Conservation (phyloP, 2,888 invertebrate species). For the Lingula anatina region DNA sequence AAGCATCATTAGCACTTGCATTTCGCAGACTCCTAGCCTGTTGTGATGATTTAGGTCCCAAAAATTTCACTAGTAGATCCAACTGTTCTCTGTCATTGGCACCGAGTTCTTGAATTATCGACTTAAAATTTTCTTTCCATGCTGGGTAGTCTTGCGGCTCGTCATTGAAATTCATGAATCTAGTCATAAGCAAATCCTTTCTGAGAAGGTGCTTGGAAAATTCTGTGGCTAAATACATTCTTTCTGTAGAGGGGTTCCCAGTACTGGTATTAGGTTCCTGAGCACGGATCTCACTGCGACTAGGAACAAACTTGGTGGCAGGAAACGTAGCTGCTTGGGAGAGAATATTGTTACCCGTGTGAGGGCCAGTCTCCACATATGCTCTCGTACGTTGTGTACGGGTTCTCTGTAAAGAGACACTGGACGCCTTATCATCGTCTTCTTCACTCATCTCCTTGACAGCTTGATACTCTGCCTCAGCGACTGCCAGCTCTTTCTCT, state of each 20-base stretch:
- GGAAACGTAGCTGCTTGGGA: too few species aligned
- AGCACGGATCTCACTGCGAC: too few species aligned
- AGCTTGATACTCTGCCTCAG: neutral
- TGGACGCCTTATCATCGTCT: too few species aligned
- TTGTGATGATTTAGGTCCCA: slow-evolving; percentile 10
- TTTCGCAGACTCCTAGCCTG: slow-evolving; percentile 5
- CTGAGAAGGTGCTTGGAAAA: slow-evolving; percentile 5
- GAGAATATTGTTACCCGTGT: too few species aligned
- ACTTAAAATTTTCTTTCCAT: slow-evolving; percentile 13
- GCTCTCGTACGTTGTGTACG: too few species aligned
- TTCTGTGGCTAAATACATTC: neutral
- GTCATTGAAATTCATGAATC: slow-evolving; percentile 13
- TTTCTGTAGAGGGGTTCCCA: neutral
- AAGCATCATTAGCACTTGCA: slow-evolving; percentile 5
- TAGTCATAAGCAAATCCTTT: slow-evolving; percentile 9
- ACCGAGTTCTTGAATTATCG: slow-evolving; percentile 7
- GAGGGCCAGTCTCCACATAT: too few species aligned
- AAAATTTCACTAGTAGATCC: slow-evolving; percentile 11
- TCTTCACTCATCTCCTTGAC: too few species aligned
- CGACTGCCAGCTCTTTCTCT: neutral
- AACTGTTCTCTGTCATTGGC: slow-evolving; percentile 9
- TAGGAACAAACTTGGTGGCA: neutral
- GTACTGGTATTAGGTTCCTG: too few species aligned
- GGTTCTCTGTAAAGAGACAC: too few species aligned
- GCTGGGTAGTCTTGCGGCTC: slow-evolving; percentile 9